Percentiles rank a stretch among this genome's conserved stretches.
phyloP scores from a whole-genome alignment of 2,888 invertebrate genomes.

The Eupithecia subumbrata region DNA sequence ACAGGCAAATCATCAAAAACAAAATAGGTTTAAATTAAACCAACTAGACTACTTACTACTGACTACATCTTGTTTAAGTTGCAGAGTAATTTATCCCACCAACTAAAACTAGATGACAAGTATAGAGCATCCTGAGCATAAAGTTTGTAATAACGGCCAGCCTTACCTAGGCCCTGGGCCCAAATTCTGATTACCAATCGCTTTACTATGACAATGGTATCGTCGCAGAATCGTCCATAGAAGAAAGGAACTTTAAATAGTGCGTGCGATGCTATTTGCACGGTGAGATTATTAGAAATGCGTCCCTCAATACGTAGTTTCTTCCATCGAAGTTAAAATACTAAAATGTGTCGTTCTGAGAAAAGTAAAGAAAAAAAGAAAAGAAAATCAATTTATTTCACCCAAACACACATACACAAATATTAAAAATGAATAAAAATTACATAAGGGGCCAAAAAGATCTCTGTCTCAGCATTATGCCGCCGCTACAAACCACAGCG shows the following conservation, averaged over 20 bases:
- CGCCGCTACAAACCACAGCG: too few relatives aligned
- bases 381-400: too few relatives aligned
- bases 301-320: not conserved
- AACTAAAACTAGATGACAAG: not conserved
- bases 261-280: not conserved
- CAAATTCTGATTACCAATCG: not conserved
- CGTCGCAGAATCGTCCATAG: not conserved
- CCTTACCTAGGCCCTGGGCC: constrained; percentile 27
- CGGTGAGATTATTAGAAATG: not conserved
- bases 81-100: not conserved
- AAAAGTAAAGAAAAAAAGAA: too few relatives aligned
- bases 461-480: too few relatives aligned
- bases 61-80: not conserved
- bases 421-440: too few relatives aligned
- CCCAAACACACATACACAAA: too few relatives aligned
- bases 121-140: not conserved
- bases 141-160: not conserved
- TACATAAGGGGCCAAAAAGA: too few relatives aligned
- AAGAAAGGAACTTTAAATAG: not conserved
- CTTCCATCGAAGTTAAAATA: too few relatives aligned
- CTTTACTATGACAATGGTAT: not conserved
- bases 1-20: not conserved
- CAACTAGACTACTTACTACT: not conserved
- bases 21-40: not conserved
- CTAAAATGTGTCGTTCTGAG: not conserved